Evolutionary conservation across 2,797 vertebrate genomes (phyloP).

Genomic region (Psittacula echo): DNA sequence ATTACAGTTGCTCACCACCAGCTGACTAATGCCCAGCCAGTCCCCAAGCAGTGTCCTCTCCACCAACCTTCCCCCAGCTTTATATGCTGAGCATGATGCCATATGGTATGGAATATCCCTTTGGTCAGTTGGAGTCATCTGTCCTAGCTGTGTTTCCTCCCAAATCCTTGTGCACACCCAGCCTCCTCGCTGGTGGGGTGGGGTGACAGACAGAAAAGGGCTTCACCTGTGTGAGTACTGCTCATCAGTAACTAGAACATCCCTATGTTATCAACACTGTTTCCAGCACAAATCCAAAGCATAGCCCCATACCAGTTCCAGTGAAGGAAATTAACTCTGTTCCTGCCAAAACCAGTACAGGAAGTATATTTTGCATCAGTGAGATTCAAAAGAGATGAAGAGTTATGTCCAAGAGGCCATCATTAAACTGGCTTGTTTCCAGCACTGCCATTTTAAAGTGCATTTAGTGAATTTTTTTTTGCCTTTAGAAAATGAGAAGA

Average conservation of each 20-base stretch:
- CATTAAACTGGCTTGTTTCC: background rate
- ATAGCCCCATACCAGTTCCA: fast-evolving
- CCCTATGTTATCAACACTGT: background rate
- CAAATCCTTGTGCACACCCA: background rate
- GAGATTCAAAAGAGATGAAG: background rate
- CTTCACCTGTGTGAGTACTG: background rate
- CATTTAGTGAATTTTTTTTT: background rate
- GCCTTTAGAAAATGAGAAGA: background rate
- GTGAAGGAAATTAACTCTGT: background rate
- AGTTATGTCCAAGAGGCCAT: background rate
- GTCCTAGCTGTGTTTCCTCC: background rate
- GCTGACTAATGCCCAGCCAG: background rate
- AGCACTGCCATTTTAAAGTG: background rate
- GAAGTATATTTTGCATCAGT: background rate
- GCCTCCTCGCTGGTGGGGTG: fast-evolving
- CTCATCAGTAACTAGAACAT: background rate
- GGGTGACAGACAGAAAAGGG: background rate
- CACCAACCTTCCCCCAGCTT: background rate
- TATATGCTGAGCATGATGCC: background rate
- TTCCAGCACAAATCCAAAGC: background rate
- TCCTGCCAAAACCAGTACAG: background rate
- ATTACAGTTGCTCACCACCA: background rate
- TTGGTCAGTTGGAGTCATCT: background rate
- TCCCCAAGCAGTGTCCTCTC: background rate
- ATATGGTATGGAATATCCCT: too few relatives aligned